Percentiles rank a stretch among this genome's conserved stretches.
Evolutionary conservation across 2,888 invertebrate species (phyloP).

Genomic region (Minunthozetes semirufus): DNA sequence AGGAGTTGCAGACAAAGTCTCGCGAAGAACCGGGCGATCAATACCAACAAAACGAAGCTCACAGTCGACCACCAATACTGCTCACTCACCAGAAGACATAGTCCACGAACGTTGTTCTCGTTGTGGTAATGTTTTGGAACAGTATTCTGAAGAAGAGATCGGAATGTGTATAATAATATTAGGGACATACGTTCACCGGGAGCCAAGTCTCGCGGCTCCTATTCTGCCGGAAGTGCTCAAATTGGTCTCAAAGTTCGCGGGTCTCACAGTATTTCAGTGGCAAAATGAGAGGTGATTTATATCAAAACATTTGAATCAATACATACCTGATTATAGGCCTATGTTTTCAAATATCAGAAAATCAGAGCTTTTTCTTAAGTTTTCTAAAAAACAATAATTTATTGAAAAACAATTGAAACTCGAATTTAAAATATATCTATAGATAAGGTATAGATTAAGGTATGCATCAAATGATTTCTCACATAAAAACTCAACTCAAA

Average conservation of each 20-base stretch:
- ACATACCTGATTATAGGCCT: not conserved
- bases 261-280: slow-evolving; percentile 67
- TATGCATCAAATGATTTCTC: no score
- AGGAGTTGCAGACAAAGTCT: slow-evolving; percentile 26
- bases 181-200: slow-evolving; percentile 91
- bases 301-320: no score
- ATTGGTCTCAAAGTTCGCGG: slow-evolving; percentile 70
- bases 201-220: slow-evolving; percentile 85
- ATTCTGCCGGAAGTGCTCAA: slow-evolving; percentile 83
- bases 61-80: not conserved
- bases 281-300: slow-evolving; percentile 61
- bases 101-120: slow-evolving; percentile 62
- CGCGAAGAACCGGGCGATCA: not conserved
- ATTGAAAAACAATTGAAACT: no score
- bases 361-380: no score
- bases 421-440: no score
- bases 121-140: slow-evolving; percentile 79
- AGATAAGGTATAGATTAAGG: no score
- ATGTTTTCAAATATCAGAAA: no score
- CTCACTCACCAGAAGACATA: slow-evolving; percentile 32
- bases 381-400: no score
- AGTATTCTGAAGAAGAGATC: slow-evolving; percentile 94
- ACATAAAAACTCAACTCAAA: no score
- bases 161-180: slow-evolving; percentile 86
- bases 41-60: not conserved